Conservation (phyloP, 1,140 invertebrate genomes). For the Achroia grisella region DNA sequence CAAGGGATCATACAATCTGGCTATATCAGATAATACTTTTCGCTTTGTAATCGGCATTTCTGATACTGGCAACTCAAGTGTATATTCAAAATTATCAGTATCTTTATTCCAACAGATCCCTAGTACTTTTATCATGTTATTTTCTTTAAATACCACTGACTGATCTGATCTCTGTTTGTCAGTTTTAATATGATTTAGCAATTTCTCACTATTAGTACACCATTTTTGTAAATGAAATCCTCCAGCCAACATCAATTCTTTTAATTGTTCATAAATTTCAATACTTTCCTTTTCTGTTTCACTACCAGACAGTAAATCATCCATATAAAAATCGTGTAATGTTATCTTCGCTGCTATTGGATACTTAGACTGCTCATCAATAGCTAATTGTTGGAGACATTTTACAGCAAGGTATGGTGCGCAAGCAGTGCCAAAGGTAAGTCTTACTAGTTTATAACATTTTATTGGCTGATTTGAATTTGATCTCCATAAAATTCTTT, state of each 20-base stretch:
- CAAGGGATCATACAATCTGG: constrained; percentile 45
- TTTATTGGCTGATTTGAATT: constrained; percentile 4
- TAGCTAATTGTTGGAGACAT: constrained; percentile 6
- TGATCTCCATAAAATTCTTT: constrained; percentile 28
- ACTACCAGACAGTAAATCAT: constrained; percentile 6
- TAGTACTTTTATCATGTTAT: neutral
- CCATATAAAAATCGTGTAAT: constrained; percentile 5
- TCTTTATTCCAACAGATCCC: constrained; percentile 4
- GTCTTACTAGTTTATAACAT: constrained; percentile 20
- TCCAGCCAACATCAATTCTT: constrained; percentile 5
- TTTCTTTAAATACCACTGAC: neutral
- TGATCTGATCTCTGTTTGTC: neutral
- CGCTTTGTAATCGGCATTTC: constrained; percentile 24
- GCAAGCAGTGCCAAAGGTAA: constrained; percentile 3
- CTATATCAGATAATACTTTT: constrained; percentile 29
- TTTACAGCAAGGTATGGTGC: neutral
- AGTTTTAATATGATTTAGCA: constrained; percentile 1
- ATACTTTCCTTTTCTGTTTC: constrained; percentile 14
- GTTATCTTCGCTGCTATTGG: constrained; percentile 4
- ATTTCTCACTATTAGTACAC: constrained; percentile 5
- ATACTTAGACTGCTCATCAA: constrained; percentile 1
- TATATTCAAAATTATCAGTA: neutral
- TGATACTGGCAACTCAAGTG: neutral
- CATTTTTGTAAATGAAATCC: constrained; percentile 14
- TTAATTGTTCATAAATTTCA: constrained; percentile 10